phyloP scores from a whole-genome alignment of 2,113 vertebrate species.

The Poeciliopsis prolifica region DNA sequence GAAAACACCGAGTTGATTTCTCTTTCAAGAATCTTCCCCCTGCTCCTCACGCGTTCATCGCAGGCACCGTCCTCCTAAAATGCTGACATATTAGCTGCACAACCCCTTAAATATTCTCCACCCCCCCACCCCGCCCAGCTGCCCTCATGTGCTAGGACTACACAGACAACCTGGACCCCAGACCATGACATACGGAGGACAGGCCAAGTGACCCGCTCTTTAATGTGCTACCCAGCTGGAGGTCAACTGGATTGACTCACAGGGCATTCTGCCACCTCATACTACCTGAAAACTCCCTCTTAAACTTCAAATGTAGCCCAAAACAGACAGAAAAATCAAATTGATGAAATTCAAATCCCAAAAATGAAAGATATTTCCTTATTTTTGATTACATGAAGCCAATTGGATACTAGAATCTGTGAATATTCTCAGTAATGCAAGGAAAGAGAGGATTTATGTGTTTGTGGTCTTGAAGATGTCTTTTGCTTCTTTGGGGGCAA shows the following conservation, averaged over 20 bases:
- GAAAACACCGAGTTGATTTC: slow-evolving; percentile 76
- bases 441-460: background rate
- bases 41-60: slow-evolving; percentile 76
- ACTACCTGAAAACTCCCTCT: background rate
- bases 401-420: no score
- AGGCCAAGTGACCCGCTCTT: slow-evolving; percentile 63
- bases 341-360: background rate
- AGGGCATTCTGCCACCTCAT: slow-evolving; percentile 44
- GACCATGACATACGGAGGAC: slow-evolving; percentile 78
- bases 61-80: slow-evolving; percentile 79
- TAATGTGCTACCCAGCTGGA: slow-evolving; percentile 73
- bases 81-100: slow-evolving; percentile 54
- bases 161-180: slow-evolving; percentile 73
- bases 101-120: slow-evolving; percentile 26
- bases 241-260: slow-evolving; percentile 50
- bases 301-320: background rate
- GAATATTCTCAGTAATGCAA: background rate
- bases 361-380: background rate
- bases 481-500: background rate
- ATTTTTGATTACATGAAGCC: no score
- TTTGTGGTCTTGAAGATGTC: background rate
- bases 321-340: slow-evolving; percentile 8
- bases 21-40: slow-evolving; percentile 77
- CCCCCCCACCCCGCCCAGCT: slow-evolving; percentile 50
- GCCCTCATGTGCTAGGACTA: slow-evolving; percentile 70